A percentile compares a stretch with the other conserved stretches of the same genome.
phyloP scores from a whole-genome alignment of 2,888 invertebrate genomes.

The Xanthia togata region DNA sequence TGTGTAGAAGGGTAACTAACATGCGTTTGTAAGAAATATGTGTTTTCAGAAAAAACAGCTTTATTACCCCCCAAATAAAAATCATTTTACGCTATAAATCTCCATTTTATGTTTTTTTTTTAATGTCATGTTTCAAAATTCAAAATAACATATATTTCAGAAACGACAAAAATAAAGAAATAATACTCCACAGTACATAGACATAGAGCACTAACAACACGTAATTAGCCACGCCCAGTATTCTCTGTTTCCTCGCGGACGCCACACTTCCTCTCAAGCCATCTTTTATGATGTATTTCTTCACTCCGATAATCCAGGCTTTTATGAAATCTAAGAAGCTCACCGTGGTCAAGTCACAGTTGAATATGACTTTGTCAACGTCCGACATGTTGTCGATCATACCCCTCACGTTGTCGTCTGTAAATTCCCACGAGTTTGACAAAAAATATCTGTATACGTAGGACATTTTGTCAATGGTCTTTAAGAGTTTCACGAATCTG shows the following conservation, averaged over 20 bases:
- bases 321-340: conserved; percentile 44
- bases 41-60: background rate
- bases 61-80: background rate
- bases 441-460: conserved; percentile 49
- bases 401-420: conserved; percentile 48
- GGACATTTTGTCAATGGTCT: conserved; percentile 50
- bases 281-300: conserved; percentile 62
- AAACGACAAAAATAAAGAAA: conserved; percentile 6
- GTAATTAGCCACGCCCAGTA: conserved; percentile 35
- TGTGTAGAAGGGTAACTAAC: background rate
- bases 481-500: conserved; percentile 61
- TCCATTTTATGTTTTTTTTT: background rate
- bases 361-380: conserved; percentile 56
- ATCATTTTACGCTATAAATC: background rate
- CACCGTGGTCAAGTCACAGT: conserved; percentile 53
- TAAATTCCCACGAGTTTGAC: conserved; percentile 56
- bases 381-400: conserved; percentile 43
- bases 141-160: conserved; percentile 26
- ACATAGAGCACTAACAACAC: conserved; percentile 27
- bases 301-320: conserved; percentile 51
- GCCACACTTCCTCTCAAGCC: conserved; percentile 28
- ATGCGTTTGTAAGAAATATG: too few species aligned
- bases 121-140: conserved; percentile 1
- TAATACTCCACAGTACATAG: conserved; percentile 42
- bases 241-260: conserved; percentile 24